Percentiles rank a stretch among this genome's conserved stretches.
Conservation (phyloP, 2,113 vertebrate genomes). For the Triplophysa dalaica region DNA sequence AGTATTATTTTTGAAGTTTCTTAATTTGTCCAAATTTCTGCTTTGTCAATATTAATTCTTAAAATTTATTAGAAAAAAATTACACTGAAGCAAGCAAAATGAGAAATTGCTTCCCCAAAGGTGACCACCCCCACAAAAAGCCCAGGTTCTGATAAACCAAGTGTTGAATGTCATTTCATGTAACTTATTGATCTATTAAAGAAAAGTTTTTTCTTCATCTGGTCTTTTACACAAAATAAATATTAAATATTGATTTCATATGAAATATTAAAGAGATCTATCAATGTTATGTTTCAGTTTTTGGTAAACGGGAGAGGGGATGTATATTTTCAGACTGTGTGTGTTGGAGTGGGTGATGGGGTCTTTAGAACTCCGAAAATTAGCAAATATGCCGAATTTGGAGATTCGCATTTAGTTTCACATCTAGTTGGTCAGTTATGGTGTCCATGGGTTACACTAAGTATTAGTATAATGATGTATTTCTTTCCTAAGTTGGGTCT, state of each 20-base stretch:
- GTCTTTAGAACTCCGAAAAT: too few relatives aligned
- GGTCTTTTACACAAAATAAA: conserved; percentile 15
- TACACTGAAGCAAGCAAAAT: neutral
- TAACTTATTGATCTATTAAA: conserved; percentile 35
- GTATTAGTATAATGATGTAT: too few relatives aligned
- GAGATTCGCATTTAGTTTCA: too few relatives aligned
- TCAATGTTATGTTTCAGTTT: conserved; percentile 24
- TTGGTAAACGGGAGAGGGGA: neutral
- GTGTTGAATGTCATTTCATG: conserved; percentile 15
- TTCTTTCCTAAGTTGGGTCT: too few relatives aligned
- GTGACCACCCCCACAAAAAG: neutral
- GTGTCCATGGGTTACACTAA: too few relatives aligned
- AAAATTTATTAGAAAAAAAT: neutral
- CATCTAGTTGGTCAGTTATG: too few relatives aligned
- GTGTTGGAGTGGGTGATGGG: neutral
- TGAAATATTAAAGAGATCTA: conserved; percentile 33
- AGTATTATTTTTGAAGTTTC: too few relatives aligned
- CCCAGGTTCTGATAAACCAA: neutral
- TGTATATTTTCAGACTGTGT: neutral
- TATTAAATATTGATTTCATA: neutral
- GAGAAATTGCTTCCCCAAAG: neutral
- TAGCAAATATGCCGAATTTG: too few relatives aligned
- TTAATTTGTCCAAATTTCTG: neutral
- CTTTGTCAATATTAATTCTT: neutral
- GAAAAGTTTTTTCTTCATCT: conserved; percentile 1